Evolutionary conservation across 2,888 invertebrate species (phyloP).

Genomic region (Exephanes ischioxanthus): DNA sequence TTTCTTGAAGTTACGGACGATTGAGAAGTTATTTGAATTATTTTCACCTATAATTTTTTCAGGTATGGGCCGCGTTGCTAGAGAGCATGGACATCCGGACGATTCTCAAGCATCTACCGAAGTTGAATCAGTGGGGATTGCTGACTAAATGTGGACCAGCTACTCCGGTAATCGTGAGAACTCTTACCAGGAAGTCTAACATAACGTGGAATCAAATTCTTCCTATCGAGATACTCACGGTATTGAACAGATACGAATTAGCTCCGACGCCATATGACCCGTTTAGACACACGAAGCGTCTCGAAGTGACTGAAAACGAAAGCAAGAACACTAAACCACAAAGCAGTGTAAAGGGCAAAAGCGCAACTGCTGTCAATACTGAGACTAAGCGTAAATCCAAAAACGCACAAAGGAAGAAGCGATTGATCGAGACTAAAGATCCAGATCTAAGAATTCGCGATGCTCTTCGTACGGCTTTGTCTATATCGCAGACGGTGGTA

Average conservation of each 20-base stretch:
- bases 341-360: neutral
- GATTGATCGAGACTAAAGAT: constrained; percentile 62
- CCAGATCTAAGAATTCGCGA: constrained; percentile 82
- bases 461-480: constrained; percentile 84
- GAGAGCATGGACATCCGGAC: constrained; percentile 86
- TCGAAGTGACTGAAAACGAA: neutral
- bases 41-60: constrained; percentile 50
- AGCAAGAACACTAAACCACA: neutral
- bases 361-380: neutral
- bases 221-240: constrained; percentile 87
- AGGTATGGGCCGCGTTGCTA: constrained; percentile 89
- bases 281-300: neutral
- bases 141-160: constrained; percentile 86
- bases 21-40: no score
- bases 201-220: constrained; percentile 84
- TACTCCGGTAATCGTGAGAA: constrained; percentile 86
- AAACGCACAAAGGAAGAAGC: constrained; percentile 63
- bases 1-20: no score
- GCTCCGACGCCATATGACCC: neutral
- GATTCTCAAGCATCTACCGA: constrained; percentile 87
- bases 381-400: neutral
- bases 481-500: constrained; percentile 83
- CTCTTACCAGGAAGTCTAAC: constrained; percentile 86
- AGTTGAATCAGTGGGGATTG: constrained; percentile 88
- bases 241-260: constrained; percentile 87